Evolutionary conservation across 2,797 vertebrate species (phyloP).

Genomic region (Novumbra hubbsi): DNA sequence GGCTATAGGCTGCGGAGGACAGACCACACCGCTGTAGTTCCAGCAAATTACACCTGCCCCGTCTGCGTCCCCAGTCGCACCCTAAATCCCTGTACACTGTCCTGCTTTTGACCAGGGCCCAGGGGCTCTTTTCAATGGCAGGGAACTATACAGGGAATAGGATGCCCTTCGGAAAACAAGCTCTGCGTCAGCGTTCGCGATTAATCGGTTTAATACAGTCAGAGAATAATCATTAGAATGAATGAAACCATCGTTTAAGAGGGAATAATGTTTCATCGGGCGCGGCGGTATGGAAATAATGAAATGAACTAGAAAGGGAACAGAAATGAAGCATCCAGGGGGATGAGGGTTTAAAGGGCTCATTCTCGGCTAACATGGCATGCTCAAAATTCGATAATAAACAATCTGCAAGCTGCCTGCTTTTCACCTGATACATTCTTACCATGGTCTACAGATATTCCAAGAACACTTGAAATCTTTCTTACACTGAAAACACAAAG

Average conservation of each 20-base stretch:
- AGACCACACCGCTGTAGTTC: slow-evolving; percentile 41
- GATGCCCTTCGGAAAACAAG: background rate
- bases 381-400: slow-evolving; percentile 49
- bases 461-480: slow-evolving; percentile 99
- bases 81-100: background rate
- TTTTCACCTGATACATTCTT: slow-evolving; percentile 87
- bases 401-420: slow-evolving; percentile 62
- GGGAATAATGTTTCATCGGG: slow-evolving; percentile 27
- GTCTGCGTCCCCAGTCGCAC: background rate
- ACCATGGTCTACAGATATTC: slow-evolving; percentile 99
- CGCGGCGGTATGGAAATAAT: slow-evolving; percentile 26
- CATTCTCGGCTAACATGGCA: slow-evolving; percentile 53
- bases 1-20: slow-evolving; percentile 83
- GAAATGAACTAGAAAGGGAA: slow-evolving; percentile 38
- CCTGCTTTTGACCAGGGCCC: background rate
- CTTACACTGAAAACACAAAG: slow-evolving; percentile 99
- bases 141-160: background rate
- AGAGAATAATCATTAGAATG: slow-evolving; percentile 14
- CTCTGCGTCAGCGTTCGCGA: background rate
- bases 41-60: slow-evolving; percentile 12
- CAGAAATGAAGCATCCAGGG: slow-evolving; percentile 50
- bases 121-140: background rate
- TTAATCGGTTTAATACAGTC: background rate
- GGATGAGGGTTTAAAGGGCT: slow-evolving; percentile 35
- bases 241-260: slow-evolving; percentile 44